phyloP scores from a whole-genome alignment of 2,113 vertebrate genomes.

The Megalops atlanticus region DNA sequence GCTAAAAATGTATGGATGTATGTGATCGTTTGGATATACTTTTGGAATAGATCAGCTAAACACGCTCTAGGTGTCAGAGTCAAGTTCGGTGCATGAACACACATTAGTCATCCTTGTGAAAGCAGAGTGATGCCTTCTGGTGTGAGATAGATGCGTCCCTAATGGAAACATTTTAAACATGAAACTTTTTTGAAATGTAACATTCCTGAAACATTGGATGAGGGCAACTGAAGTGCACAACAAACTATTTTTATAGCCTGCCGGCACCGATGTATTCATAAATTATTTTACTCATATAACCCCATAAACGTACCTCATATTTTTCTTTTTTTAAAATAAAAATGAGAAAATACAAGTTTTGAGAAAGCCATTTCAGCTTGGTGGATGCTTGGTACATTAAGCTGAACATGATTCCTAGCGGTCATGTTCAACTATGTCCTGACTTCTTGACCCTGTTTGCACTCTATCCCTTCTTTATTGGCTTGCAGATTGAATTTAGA shows the following conservation, averaged over 20 bases:
- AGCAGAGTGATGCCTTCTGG: neutral
- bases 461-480: neutral
- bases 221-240: too few relatives aligned
- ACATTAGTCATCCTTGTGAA: neutral
- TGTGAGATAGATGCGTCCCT: neutral
- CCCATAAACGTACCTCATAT: too few relatives aligned
- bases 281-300: too few relatives aligned
- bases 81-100: neutral
- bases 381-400: too few relatives aligned
- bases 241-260: too few relatives aligned
- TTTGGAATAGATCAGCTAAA: neutral
- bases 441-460: too few relatives aligned
- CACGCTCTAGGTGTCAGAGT: neutral
- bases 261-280: too few relatives aligned
- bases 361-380: neutral
- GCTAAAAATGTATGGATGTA: neutral
- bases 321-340: too few relatives aligned
- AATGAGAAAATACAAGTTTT: neutral
- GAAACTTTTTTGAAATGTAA: too few relatives aligned
- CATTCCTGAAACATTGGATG: too few relatives aligned
- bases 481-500: neutral
- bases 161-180: neutral
- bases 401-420: too few relatives aligned
- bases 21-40: neutral
- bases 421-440: too few relatives aligned